Evolutionary conservation across 2,888 invertebrate species (phyloP), one percentile per base, ranked within the genome.

Genomic region (Lepidochrysops patricia): DNA sequence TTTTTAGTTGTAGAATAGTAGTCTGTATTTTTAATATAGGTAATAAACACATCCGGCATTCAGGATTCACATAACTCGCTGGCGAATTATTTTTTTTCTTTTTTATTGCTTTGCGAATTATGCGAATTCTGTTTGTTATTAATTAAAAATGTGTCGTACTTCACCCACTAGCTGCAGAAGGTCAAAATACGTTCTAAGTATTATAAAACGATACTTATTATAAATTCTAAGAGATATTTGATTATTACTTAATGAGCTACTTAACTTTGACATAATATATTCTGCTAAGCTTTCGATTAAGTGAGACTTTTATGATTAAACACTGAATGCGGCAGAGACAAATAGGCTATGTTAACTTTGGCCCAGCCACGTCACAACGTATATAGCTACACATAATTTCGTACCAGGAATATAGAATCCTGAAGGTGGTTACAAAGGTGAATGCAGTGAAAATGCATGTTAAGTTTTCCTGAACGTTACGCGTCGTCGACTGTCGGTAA

Each of bases 11-110:
- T 19, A 4, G 19, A 74, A 80, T 77, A 75, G 50, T 26, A 50
- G 64, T 62, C 67, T 77, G 72, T 78, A 72, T 77, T 71, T n/a
- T 77, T 77, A 71, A 76, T 72, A 73, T 66, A 73, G 62, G 63
- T 69, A 50, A 58, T 50, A 57, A 65, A 72, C 75, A 73, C 76
- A 76, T 75, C 75, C 77, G 82, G 83, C 84, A 85, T 86, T 87
- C 83, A 84, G 84, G 85, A 85, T 86, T 86, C 84, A 87, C 81
- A 80, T 84, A 80, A 76, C 71, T 79, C 79, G 83, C 54, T 54
- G 32, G 54, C 54, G 54, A 54, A 54, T 32, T 54, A 54, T 54
- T 23, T 64, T 61, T n/a, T 67, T 63, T 67, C 66, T 67, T 63
- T 54, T 65, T 67, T 58, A 69, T 68, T 71, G 79, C 79, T 76